phyloP scores from a whole-genome alignment of 2,797 vertebrate genomes.

The Myripristis murdjan region DNA sequence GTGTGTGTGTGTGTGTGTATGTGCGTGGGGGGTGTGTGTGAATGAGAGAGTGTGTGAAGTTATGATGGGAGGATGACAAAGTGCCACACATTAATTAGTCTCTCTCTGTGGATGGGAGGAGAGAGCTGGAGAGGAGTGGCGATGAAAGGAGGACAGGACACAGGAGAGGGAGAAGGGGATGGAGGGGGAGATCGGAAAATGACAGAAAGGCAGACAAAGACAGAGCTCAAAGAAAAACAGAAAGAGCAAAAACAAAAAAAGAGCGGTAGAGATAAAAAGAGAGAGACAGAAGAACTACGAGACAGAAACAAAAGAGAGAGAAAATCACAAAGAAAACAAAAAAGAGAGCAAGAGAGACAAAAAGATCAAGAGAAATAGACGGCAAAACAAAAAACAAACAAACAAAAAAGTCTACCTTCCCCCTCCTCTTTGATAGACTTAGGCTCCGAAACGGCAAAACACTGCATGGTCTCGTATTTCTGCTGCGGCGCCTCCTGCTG shows the following conservation, averaged over 20 bases:
- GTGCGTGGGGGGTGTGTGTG: background rate
- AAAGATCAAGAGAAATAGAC: background rate
- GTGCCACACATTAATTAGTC: conserved; percentile 78
- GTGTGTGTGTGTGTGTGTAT: background rate
- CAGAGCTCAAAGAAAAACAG: conserved; percentile 9
- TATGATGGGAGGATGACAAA: conserved; percentile 71
- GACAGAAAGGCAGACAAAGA: conserved; percentile 42
- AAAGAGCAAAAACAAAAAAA: background rate
- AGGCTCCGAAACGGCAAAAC: conserved; percentile 97
- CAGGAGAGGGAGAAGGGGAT: conserved; percentile 53
- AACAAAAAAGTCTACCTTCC: conserved; percentile 86
- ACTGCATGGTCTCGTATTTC: conserved; percentile 99
- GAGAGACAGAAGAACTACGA: too few relatives aligned
- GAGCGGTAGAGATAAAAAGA: background rate
- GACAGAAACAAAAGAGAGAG: background rate
- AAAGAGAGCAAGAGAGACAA: background rate
- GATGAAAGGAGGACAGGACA: conserved; percentile 76
- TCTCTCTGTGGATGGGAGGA: conserved; percentile 62
- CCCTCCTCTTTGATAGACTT: conserved; percentile 97
- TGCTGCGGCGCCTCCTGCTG: conserved; percentile 90
- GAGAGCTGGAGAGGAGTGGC: conserved; percentile 50
- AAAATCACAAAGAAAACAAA: background rate
- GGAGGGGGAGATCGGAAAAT: conserved; percentile 52
- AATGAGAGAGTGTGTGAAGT: conserved; percentile 55
- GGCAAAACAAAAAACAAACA: background rate